Conservation (phyloP, 1,140 invertebrate genomes). For the Megalopta genalis region DNA sequence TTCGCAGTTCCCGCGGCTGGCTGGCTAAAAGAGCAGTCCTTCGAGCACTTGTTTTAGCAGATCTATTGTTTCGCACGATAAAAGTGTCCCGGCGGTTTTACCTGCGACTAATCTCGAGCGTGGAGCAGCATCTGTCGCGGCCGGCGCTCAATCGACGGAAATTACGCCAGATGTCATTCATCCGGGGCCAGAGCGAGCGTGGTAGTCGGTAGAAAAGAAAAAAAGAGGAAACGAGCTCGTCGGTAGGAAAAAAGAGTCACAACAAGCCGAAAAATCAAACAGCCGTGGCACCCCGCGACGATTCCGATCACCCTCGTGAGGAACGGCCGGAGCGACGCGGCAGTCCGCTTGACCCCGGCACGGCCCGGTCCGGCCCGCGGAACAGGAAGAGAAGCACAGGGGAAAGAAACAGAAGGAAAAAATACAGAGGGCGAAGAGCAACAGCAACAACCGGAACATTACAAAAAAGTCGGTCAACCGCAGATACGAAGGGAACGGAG, state of each 20-base stretch:
- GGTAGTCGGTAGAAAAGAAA: not conserved
- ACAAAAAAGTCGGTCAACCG: constrained; percentile 64
- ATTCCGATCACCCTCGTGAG: constrained; percentile 14
- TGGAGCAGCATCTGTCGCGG: not conserved
- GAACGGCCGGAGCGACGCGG: not conserved
- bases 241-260: not conserved
- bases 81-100: not conserved
- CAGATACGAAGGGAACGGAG: constrained; percentile 37
- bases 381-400: constrained; percentile 3
- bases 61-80: no score
- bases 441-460: constrained; percentile 38
- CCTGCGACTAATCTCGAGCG: not conserved
- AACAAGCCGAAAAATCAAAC: constrained; percentile 34
- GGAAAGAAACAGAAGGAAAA: not conserved
- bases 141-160: constrained; percentile 7
- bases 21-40: no score
- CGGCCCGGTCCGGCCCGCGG: not conserved
- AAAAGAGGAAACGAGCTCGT: not conserved
- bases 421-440: constrained; percentile 26
- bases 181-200: not conserved
- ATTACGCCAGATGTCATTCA: constrained; percentile 39
- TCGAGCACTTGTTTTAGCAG: no score
- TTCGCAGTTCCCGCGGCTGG: no score
- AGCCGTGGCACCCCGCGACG: constrained; percentile 20
- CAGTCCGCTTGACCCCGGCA: constrained; percentile 8